These are phyloP conservation scores for Microtus richardsoni DNA, from an alignment of 2,113 vertebrate genomes.

Conservation along the genomic window DNA sequence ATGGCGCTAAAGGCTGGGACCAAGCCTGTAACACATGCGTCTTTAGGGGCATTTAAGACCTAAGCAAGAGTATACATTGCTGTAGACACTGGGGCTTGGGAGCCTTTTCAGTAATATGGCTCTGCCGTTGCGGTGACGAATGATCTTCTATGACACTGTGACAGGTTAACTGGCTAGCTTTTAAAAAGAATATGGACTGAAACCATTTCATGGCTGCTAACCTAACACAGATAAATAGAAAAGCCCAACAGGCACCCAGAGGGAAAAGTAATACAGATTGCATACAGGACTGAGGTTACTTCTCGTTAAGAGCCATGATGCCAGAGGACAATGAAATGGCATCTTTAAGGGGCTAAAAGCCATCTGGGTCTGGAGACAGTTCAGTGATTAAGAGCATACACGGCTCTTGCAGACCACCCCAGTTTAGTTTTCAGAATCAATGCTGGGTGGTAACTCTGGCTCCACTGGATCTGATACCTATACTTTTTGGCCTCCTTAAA, in stretches of 20 bases:
- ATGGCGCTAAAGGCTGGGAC: neutral
- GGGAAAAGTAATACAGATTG: neutral
- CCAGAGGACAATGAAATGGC: neutral
- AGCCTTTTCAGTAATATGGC: fast-evolving
- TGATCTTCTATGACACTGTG: neutral
- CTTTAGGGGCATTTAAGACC: neutral
- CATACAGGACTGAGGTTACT: neutral
- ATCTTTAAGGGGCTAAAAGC: neutral
- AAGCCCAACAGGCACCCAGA: neutral
- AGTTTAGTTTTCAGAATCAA: neutral
- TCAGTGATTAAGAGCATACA: neutral
- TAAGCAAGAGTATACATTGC: neutral
- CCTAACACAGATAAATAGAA: neutral
- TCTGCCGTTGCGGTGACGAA: neutral
- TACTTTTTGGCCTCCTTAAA: neutral
- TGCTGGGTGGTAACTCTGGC: neutral
- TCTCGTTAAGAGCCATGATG: neutral
- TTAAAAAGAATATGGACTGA: neutral
- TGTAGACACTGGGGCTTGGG: neutral
- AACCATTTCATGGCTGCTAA: neutral
- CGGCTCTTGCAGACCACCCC: neutral
- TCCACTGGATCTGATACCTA: neutral
- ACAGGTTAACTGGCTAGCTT: neutral
- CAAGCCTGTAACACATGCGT: neutral
- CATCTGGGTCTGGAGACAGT: neutral